phyloP scores from a whole-genome alignment of 2,113 vertebrate species.

The Pseudolaguvia tuberculata region DNA sequence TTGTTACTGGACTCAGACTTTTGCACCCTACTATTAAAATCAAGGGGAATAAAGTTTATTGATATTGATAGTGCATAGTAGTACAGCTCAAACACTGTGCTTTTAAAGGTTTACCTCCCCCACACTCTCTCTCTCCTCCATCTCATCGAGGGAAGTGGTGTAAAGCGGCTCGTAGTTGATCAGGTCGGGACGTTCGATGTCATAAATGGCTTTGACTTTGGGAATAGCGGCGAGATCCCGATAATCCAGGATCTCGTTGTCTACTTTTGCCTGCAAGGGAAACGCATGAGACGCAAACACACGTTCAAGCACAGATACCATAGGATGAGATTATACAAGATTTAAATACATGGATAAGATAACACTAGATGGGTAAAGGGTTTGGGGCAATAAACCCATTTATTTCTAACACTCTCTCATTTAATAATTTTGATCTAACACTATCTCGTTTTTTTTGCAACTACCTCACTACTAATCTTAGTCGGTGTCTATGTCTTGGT shows the following conservation, averaged over 20 bases:
- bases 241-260: slow-evolving; percentile 98
- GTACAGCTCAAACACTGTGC: neutral
- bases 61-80: neutral
- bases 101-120: slow-evolving; percentile 77
- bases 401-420: too few relatives aligned
- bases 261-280: slow-evolving; percentile 89
- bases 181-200: slow-evolving; percentile 95
- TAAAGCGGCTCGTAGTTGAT: slow-evolving; percentile 91
- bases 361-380: too few relatives aligned
- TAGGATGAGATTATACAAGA: neutral
- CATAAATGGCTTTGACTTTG: slow-evolving; percentile 99
- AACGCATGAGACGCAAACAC: slow-evolving; percentile 29
- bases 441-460: too few relatives aligned
- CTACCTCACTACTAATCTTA: too few relatives aligned
- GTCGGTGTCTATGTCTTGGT: too few relatives aligned
- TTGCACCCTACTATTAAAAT: slow-evolving; percentile 8
- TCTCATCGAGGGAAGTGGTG: slow-evolving; percentile 77
- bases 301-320: slow-evolving; percentile 20
- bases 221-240: slow-evolving; percentile 97
- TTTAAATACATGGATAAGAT: neutral
- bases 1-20: slow-evolving; percentile 19
- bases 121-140: slow-evolving; percentile 73
- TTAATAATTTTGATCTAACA: too few relatives aligned
- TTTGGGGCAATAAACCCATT: too few relatives aligned
- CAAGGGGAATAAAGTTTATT: neutral